Evolutionary conservation across 2,797 vertebrate genomes (phyloP).

Genomic region (Potorous gilbertii): DNA sequence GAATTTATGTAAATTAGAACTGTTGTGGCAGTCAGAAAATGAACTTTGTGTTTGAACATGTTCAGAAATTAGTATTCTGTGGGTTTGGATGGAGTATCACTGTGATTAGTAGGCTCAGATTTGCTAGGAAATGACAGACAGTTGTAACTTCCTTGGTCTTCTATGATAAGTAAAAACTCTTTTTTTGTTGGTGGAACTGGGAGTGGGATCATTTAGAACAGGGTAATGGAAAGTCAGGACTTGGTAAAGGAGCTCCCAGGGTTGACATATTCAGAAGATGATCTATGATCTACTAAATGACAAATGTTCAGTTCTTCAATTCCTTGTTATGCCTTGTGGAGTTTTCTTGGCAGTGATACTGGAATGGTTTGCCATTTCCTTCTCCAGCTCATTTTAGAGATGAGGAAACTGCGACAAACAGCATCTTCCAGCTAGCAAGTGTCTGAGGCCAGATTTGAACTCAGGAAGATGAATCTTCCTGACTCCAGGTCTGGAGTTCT

Average conservation of each 20-base stretch:
- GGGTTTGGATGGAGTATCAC: slow-evolving; percentile 7
- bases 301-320: not conserved
- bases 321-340: not conserved
- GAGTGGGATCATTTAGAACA: not conserved
- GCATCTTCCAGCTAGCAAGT: not conserved
- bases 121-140: not conserved
- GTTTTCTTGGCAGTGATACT: not conserved
- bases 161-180: not conserved
- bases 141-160: not conserved
- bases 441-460: not conserved
- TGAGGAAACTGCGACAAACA: not conserved
- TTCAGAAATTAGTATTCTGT: slow-evolving; percentile 13
- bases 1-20: slow-evolving; percentile 43
- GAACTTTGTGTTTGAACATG: slow-evolving; percentile 1
- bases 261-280: slow-evolving; percentile 60
- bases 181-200: not conserved
- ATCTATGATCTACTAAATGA: slow-evolving; percentile 34
- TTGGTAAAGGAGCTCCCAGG: not conserved
- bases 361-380: not conserved
- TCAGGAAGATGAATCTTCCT: not conserved
- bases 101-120: slow-evolving; percentile 21
- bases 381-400: not conserved
- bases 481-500: not conserved
- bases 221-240: not conserved
- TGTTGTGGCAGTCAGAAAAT: slow-evolving; percentile 1